Percentiles rank a stretch among this genome's conserved stretches.
phyloP scores from a whole-genome alignment of 1,140 invertebrate species.

The Brachionus asplanchnoidis region DNA sequence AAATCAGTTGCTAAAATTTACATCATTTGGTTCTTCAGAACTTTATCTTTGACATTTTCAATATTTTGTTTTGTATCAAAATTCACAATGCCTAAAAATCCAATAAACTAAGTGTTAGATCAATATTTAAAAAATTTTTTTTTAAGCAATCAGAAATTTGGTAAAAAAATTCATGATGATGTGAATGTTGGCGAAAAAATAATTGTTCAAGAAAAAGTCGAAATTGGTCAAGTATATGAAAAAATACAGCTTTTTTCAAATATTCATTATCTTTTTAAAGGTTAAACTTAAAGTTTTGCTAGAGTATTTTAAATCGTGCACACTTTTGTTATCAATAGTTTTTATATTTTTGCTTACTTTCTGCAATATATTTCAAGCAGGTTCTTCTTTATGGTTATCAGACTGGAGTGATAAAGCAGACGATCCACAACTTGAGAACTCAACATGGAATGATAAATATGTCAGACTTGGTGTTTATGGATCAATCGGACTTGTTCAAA shows the following conservation, averaged over 20 bases:
- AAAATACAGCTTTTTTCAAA: neutral
- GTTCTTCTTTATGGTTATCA: constrained; percentile 7
- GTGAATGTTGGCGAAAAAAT: constrained; percentile 7
- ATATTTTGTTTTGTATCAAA: no score
- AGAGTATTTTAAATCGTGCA: constrained; percentile 32
- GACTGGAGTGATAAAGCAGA: constrained; percentile 41
- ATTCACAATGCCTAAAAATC: neutral
- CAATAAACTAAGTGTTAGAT: neutral
- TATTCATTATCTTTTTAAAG: neutral
- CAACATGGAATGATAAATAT: neutral
- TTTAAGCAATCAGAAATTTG: neutral
- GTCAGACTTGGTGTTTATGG: constrained; percentile 49
- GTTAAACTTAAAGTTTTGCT: constrained; percentile 4
- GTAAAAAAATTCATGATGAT: neutral
- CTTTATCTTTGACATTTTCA: no score
- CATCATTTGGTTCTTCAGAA: no score
- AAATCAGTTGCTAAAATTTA: no score
- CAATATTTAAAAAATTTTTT: neutral
- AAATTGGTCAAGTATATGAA: neutral
- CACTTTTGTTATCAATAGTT: neutral
- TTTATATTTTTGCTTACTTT: constrained; percentile 1
- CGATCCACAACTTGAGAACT: neutral
- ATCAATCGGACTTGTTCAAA: constrained; percentile 35
- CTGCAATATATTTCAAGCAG: neutral
- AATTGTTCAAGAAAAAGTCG: constrained; percentile 39